Base-by-base conservation (phyloP, 1,140 invertebrate genomes). In the Vanessa tameamea region DNA sequence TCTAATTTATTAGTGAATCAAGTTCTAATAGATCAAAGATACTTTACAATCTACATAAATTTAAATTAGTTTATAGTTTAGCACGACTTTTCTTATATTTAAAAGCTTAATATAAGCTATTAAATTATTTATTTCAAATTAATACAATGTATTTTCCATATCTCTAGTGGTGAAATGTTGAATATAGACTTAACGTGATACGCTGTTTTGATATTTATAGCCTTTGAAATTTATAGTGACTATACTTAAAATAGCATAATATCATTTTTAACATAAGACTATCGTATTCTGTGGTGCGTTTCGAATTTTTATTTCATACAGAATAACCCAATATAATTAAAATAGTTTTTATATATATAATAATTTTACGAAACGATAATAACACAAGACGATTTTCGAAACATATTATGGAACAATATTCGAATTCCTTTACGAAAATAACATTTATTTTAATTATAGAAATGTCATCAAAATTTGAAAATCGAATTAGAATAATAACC, bases 401-500 rank as follows among this genome's bases (percentile, higher is more conserved):
- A 26, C 20, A 55, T 20, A 53, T 3, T 20, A 51, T 31, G 20
- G 13, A 43, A 16, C n/a, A 1, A n/a, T 37, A 69, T 48, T 47
- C 47, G 43, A 72, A 72, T 72, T 65, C 63, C 63, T 55, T 47
- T 51, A 55, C 23, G 47, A 47, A 20, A 12, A 16, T 59, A 11
- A 55, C 48, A 57, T 31, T 57, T 59, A 67, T 48, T 43, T 73
- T 73, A 59, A 73, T 73, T 73, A 61, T 37, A 47, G 51, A 59
- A 55, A 26, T 73, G 64, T 47, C 47, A 67, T 61, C 43, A 69
- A 63, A 75, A 53, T 71, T 66, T 67, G 69, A 75, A 71, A 75
- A 71, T 43, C 15, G 48, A 59, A 59, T 75, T 84, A 69, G 82
- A 87, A 86, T 88, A 86, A 88, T 84, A 77, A 87, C 76, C 79